Evolutionary conservation across 2,797 vertebrate species (phyloP).

Genomic region (Heteromormyrus szaboi): DNA sequence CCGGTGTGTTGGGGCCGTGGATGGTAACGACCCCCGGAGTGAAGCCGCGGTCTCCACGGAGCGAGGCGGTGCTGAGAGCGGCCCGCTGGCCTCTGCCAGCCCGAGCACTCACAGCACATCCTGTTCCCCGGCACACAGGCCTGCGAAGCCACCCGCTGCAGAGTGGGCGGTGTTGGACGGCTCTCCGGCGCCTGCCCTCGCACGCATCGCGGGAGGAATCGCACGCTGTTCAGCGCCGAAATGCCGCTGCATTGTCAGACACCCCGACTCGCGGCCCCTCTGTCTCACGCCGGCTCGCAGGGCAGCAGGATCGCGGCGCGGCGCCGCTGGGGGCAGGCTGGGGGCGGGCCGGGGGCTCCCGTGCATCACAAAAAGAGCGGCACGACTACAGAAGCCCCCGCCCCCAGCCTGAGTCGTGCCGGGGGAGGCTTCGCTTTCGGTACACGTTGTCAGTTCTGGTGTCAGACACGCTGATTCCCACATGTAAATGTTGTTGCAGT

Average conservation of each 20-base stretch:
- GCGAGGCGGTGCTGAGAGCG: slow-evolving; percentile 12
- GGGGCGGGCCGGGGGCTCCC: neutral
- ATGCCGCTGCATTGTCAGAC: slow-evolving; percentile 25
- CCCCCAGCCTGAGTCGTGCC: slow-evolving; percentile 17
- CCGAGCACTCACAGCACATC: slow-evolving; percentile 54
- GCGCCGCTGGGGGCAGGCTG: slow-evolving; percentile 47
- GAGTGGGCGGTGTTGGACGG: slow-evolving; percentile 58
- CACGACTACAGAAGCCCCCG: slow-evolving; percentile 39
- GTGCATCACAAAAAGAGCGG: slow-evolving; percentile 30
- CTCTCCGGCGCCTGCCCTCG: slow-evolving; percentile 43
- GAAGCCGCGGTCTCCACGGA: slow-evolving; percentile 19
- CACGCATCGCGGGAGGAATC: slow-evolving; percentile 39
- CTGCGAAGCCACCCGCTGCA: slow-evolving; percentile 35
- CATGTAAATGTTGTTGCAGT: slow-evolving; percentile 19
- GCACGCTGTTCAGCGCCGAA: slow-evolving; percentile 36
- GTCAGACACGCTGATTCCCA: slow-evolving; percentile 11
- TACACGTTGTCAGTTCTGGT: slow-evolving; percentile 16
- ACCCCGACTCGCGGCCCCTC: slow-evolving; percentile 23
- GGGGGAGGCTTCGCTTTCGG: neutral
- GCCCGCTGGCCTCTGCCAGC: slow-evolving; percentile 56
- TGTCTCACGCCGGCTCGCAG: slow-evolving; percentile 25
- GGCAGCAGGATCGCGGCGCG: slow-evolving; percentile 24
- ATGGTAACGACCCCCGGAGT: slow-evolving; percentile 17
- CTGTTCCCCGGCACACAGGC: slow-evolving; percentile 43
- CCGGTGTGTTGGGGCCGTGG: slow-evolving; percentile 35